Base-by-base conservation (phyloP, 2,113 vertebrate genomes). In the Oceanodroma tethys region DNA sequence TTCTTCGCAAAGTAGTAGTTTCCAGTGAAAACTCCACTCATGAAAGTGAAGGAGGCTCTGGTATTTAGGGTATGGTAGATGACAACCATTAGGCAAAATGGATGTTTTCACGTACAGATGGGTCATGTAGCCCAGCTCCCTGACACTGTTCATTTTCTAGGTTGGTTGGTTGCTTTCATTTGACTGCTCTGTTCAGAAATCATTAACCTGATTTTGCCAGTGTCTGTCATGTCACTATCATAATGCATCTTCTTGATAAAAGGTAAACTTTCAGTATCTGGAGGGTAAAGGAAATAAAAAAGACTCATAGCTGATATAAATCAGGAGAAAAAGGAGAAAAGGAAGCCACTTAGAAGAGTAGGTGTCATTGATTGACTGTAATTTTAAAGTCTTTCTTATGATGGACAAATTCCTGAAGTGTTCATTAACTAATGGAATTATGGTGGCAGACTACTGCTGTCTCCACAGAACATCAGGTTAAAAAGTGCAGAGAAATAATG, bases 381-480 rank as follows among this genome's bases (percentile, higher is more conserved):
- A 91, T 96, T 97, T 97, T 97, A 97, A 97, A 92, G 93, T 79
- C 47, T 78, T 88, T 95, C 97, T 96, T 92, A 92, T 20, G 81
- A 95, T 93, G 93, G 90, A 92, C 93, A 97, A 80, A 96, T 96
- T 97, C 75, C 92, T 96, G 85, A 93, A 95, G 82, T 74, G 82
- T 96, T 98, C 97, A 97, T 98, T 98, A 98, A 96, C 97, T 98
- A 97, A 98, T 96, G 96, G 97, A 94, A 97, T 97, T 93, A 96
- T 14, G 81, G 94, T 82, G 82, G 83, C n/a, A 56, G 93, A 74
- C n/a, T 76, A 71, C 40, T 75, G 75, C 92, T 96, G 48, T 60
- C 86, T 95, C 40, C 45, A 81, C 29, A 81, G 88, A 95, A 50
- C 60, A 92, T 67, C 86, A 96, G 96, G 95, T 95, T 97, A 93